Evolutionary conservation across 1,140 invertebrate species (phyloP).

Genomic region (Heliothis virescens): DNA sequence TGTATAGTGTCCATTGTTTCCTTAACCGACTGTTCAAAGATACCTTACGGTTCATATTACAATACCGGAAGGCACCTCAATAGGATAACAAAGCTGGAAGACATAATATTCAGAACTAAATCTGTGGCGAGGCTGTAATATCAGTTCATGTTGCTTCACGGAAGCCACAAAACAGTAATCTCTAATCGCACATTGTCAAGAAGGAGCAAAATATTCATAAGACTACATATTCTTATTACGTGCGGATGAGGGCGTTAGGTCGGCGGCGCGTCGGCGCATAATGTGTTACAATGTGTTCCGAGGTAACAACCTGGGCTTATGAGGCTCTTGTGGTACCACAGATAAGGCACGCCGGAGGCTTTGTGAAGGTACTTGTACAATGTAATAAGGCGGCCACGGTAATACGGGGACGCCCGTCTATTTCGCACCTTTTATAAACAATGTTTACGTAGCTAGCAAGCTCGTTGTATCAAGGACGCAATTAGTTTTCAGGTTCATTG

Average conservation of each 20-base stretch:
- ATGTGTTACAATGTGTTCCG: slow-evolving; percentile 81
- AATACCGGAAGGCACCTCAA: not conserved
- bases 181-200: slow-evolving; percentile 63
- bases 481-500: slow-evolving; percentile 61
- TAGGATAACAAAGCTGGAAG: not conserved
- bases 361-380: slow-evolving; percentile 70
- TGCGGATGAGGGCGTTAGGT: slow-evolving; percentile 67
- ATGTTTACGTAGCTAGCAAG: slow-evolving; percentile 57
- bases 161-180: slow-evolving; percentile 53
- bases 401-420: slow-evolving; percentile 60
- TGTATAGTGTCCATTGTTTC: not conserved
- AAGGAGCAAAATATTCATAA: slow-evolving; percentile 72
- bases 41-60: not conserved
- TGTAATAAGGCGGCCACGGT: slow-evolving; percentile 73
- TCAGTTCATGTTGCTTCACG: slow-evolving; percentile 24
- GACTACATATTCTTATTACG: slow-evolving; percentile 76
- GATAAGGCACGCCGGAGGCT: slow-evolving; percentile 81
- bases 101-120: slow-evolving; percentile 4
- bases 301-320: slow-evolving; percentile 81
- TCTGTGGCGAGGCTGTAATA: slow-evolving; percentile 32
- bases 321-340: slow-evolving; percentile 72
- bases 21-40: not conserved
- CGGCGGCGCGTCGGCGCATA: slow-evolving; percentile 71
- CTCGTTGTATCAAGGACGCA: slow-evolving; percentile 60
- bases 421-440: slow-evolving; percentile 75